These are phyloP conservation scores for Drosophila chauvacae DNA, from an alignment of 1,140 invertebrate species.

Conservation along the genomic window DNA sequence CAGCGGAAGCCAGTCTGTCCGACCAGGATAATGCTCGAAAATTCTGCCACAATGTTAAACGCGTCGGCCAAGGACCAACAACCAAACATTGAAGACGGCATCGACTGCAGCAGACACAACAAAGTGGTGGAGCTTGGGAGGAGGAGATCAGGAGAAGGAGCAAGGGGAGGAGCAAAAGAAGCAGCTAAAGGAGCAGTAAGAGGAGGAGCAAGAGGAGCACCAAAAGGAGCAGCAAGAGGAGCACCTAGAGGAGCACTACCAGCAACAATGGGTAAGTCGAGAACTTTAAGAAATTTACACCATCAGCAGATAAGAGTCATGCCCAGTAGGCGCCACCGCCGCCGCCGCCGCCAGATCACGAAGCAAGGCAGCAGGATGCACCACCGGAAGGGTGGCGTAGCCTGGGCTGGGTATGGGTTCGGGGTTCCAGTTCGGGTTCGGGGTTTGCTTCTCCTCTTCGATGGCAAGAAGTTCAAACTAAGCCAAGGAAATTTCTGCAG, in stretches of 20 bases:
- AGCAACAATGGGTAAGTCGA: slow-evolving; percentile 70
- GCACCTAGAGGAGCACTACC: neutral
- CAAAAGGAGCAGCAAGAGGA: neutral
- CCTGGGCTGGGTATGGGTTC: neutral
- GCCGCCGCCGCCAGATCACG: slow-evolving; percentile 54
- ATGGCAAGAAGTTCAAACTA: slow-evolving; percentile 67
- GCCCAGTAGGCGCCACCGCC: slow-evolving; percentile 39
- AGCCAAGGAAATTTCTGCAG: slow-evolving; percentile 71
- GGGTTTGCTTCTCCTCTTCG: neutral
- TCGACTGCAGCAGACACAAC: slow-evolving; percentile 17
- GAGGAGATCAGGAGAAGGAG: neutral
- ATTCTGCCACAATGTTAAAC: slow-evolving; percentile 45
- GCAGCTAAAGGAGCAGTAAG: neutral
- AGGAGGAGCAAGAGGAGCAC: slow-evolving; percentile 5
- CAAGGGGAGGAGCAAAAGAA: slow-evolving; percentile 24
- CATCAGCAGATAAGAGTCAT: slow-evolving; percentile 79
- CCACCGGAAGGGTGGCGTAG: neutral
- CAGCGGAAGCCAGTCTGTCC: neutral
- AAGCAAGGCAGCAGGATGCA: slow-evolving; percentile 27
- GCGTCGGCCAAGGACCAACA: slow-evolving; percentile 26
- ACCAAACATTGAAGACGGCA: slow-evolving; percentile 16
- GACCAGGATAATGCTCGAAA: slow-evolving; percentile 34
- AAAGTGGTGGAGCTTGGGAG: slow-evolving; percentile 10
- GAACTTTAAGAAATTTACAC: slow-evolving; percentile 82
- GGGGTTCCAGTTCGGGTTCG: neutral